Base-by-base conservation (phyloP, 2,888 invertebrate genomes). In the Seira ritae region DNA sequence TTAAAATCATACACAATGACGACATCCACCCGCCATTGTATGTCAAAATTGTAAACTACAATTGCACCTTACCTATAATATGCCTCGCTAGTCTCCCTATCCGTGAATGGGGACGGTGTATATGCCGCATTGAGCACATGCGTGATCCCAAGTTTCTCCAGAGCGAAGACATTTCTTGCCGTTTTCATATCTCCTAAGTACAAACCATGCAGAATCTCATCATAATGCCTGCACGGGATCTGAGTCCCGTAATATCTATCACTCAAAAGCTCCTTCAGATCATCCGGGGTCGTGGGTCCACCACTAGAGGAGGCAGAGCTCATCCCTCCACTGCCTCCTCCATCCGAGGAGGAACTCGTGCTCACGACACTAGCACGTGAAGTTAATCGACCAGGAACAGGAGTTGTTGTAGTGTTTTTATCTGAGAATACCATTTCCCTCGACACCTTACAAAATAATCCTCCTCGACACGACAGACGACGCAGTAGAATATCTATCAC, bases 121-220 rank as follows among this genome's bases (percentile, higher is more conserved):
- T 90, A 90, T 1, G 92, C 92, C 10, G 91, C 91, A 88, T 92
- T 92, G 67, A 92, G 85, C 0, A 92, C 90, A 86, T 92, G 91
- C 0, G 92, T 92, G 37, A 92, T 90, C 3, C 91, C 91, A 74
- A 91, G 85, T 20, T 90, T 87, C 73, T 90, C 89, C 75, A 92
- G 88, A 19, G 90, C 87, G 15, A 89, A 84, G 1, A 90, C 89
- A 84, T 91, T 90, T 76, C 90, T 88, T 0, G 92, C 92, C 17
- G 91, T 91, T 22, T 90, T 89, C 84, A 84, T 84, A 46, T 86
- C 84, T 0, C 84, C 86, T 46, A 86, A 66, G 22, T 60, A 84
- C 22, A 86, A 15, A 1, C 84, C 84, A 22, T 72, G 55, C 37
- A 79, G 69, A 65, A 86, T 73, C 70, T 86, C 84, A 60, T 86